Conservation (phyloP, 2,113 vertebrate genomes). For the Gila orcuttii region DNA sequence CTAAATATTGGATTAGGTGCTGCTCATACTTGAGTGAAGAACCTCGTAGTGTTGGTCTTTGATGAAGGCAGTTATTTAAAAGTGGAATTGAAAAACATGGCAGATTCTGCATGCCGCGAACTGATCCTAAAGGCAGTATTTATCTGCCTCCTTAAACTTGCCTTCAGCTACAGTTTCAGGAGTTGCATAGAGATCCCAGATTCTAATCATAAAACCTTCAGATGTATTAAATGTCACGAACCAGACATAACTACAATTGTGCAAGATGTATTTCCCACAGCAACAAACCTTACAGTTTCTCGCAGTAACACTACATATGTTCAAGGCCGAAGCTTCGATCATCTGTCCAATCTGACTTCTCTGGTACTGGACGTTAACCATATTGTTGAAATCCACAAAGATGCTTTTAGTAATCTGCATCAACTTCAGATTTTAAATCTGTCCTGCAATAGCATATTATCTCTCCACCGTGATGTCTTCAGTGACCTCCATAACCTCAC, state of each 20-base stretch:
- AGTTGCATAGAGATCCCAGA: conserved; percentile 74
- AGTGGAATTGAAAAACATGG: conserved; percentile 57
- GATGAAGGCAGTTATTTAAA: not conserved
- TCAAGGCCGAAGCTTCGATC: conserved; percentile 59
- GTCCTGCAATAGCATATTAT: conserved; percentile 68
- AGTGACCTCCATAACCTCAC: conserved; percentile 66
- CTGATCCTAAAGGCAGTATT: conserved; percentile 44
- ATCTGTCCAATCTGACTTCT: conserved; percentile 60
- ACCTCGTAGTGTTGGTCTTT: not conserved
- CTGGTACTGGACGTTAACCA: conserved; percentile 72
- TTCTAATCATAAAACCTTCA: conserved; percentile 55
- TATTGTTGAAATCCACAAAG: conserved; percentile 47
- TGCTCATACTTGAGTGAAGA: not conserved
- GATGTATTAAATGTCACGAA: conserved; percentile 66
- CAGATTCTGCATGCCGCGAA: conserved; percentile 3
- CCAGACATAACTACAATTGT: conserved; percentile 57
- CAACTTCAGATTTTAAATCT: conserved; percentile 69
- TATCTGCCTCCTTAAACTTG: conserved; percentile 50
- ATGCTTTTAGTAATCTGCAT: conserved; percentile 73
- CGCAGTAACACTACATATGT: conserved; percentile 45
- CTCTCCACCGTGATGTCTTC: conserved; percentile 64
- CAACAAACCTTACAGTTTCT: conserved; percentile 64
- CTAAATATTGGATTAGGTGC: not conserved
- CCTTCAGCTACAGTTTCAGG: conserved; percentile 72
- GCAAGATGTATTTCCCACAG: conserved; percentile 62